Conservation (phyloP, 1,140 invertebrate species). For the Drosophila serrata region DNA sequence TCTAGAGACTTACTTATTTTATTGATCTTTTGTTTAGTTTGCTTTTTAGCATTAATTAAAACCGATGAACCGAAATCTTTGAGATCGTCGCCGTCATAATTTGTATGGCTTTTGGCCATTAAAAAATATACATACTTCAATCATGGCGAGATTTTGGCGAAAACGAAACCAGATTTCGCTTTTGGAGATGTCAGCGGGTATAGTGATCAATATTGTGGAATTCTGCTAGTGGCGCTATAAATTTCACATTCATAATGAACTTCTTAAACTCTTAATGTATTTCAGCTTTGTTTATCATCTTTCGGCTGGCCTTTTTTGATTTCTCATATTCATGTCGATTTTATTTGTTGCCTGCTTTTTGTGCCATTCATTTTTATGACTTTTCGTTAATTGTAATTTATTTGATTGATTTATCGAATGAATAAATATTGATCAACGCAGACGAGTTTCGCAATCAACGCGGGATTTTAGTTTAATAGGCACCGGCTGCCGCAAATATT, state of each 20-base stretch:
- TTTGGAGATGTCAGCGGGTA: slow-evolving; percentile 39
- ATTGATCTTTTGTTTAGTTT: slow-evolving; percentile 39
- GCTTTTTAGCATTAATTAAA: slow-evolving; percentile 60
- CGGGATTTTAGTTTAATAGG: slow-evolving; percentile 50
- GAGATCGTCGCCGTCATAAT: slow-evolving; percentile 60
- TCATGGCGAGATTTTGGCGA: slow-evolving; percentile 58
- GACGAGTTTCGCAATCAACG: slow-evolving; percentile 73
- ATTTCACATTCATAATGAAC: slow-evolving; percentile 77
- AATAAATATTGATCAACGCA: slow-evolving; percentile 69
- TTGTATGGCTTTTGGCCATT: slow-evolving; percentile 45
- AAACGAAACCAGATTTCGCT: slow-evolving; percentile 69
- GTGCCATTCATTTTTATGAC: slow-evolving; percentile 69
- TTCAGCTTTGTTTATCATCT: slow-evolving; percentile 26
- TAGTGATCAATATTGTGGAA: slow-evolving; percentile 67
- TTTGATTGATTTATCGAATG: slow-evolving; percentile 80
- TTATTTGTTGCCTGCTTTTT: slow-evolving; percentile 34
- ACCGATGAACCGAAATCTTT: slow-evolving; percentile 58
- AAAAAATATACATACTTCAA: slow-evolving; percentile 47
- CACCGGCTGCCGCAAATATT: slow-evolving; percentile 21
- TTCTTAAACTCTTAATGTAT: slow-evolving; percentile 39
- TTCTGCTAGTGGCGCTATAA: slow-evolving; percentile 65
- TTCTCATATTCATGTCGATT: slow-evolving; percentile 33
- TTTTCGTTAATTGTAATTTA: slow-evolving; percentile 82
- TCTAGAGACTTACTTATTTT: slow-evolving; percentile 39
- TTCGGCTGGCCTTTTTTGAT: slow-evolving; percentile 25